These are phyloP conservation scores for Microtus richardsoni DNA, from an alignment of 2,113 vertebrate genomes.

Conservation along the genomic window DNA sequence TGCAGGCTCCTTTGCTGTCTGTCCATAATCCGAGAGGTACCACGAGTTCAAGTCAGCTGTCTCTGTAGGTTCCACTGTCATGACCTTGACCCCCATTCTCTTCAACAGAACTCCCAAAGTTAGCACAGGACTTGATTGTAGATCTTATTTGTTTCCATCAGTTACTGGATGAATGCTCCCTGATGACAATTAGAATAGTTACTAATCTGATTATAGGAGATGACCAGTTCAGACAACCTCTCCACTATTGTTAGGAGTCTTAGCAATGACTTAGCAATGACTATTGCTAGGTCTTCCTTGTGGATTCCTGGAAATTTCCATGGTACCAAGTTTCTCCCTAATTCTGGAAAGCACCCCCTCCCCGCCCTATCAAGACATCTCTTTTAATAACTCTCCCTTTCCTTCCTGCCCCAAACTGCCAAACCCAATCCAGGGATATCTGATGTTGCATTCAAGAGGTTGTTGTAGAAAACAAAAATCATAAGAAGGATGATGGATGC, in stretches of 20 bases:
- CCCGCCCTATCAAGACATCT: not conserved
- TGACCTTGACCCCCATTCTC: not conserved
- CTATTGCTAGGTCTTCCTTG: not conserved
- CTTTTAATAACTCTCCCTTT: too few relatives aligned
- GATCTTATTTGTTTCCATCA: not conserved
- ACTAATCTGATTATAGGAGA: not conserved
- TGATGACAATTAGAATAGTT: not conserved
- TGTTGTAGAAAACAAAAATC: not conserved
- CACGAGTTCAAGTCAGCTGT: not conserved
- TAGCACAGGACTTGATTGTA: not conserved
- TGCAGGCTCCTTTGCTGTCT: not conserved
- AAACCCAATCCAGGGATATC: not conserved
- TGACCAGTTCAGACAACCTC: not conserved
- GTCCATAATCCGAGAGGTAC: too few relatives aligned
- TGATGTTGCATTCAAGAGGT: not conserved
- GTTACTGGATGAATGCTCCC: not conserved
- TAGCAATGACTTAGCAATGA: not conserved
- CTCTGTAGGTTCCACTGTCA: not conserved
- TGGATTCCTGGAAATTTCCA: not conserved
- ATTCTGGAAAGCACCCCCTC: not conserved
- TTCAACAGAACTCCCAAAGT: not conserved
- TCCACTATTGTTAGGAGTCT: not conserved
- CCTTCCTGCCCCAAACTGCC: not conserved
- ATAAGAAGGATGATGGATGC: not conserved
- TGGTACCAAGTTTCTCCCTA: not conserved